Percentiles rank a stretch among this genome's conserved stretches.
Conservation (phyloP, 2,888 invertebrate species). For the Melanophora roralis region DNA sequence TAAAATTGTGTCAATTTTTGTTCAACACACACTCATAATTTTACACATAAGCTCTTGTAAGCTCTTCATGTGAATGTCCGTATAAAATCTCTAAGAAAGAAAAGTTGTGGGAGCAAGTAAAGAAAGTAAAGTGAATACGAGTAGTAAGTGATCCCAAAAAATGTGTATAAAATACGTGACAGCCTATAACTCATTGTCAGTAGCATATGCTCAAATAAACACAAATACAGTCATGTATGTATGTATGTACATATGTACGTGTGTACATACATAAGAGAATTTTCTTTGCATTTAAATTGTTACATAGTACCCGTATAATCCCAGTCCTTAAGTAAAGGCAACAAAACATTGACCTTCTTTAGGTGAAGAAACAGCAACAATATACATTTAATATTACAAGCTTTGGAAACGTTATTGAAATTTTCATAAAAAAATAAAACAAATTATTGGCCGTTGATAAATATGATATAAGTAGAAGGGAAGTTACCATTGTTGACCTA, state of each 20-base stretch:
- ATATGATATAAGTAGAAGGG: no score
- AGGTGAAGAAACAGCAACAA: slow-evolving; percentile 6
- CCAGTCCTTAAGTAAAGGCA: slow-evolving; percentile 11
- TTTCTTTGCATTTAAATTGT: slow-evolving; percentile 49
- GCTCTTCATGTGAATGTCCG: background rate
- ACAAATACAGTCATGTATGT: slow-evolving; percentile 2
- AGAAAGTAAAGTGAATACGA: background rate
- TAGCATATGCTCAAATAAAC: slow-evolving; percentile 58
- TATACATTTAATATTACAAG: slow-evolving; percentile 6
- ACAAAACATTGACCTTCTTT: slow-evolving; percentile 52
- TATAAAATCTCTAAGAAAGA: slow-evolving; percentile 24
- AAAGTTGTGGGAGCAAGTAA: slow-evolving; percentile 34
- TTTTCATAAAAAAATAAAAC: no score
- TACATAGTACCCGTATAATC: slow-evolving; percentile 52
- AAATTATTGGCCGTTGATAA: no score
- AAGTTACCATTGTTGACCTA: no score
- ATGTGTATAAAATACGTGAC: slow-evolving; percentile 62
- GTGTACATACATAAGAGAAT: background rate
- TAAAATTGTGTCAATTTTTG: slow-evolving; percentile 71
- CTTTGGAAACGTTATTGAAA: background rate
- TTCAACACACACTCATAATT: slow-evolving; percentile 59
- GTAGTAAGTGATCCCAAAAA: slow-evolving; percentile 30
- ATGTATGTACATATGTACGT: background rate
- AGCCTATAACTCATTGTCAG: slow-evolving; percentile 74
- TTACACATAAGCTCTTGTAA: slow-evolving; percentile 28